phyloP scores from a whole-genome alignment of 1,140 invertebrate genomes.

The Trichonephila clavipes region DNA sequence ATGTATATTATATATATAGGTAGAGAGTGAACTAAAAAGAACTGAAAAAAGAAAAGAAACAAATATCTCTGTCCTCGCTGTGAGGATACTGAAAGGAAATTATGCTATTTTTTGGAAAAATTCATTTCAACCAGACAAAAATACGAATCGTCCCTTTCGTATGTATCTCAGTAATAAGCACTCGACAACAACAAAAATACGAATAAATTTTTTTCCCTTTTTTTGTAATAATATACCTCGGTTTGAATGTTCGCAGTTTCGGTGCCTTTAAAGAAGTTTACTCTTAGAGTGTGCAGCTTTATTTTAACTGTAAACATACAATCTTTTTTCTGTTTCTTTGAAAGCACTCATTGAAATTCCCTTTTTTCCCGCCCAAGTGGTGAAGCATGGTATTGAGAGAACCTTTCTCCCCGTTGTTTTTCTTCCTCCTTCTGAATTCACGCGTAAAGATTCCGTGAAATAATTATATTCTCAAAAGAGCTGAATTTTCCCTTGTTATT shows the following conservation, averaged over 20 bases:
- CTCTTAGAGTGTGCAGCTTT: neutral
- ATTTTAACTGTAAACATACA: constrained; percentile 19
- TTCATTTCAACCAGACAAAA: neutral
- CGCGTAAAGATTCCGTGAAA: constrained; percentile 14
- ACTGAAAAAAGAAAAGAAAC: too few relatives aligned
- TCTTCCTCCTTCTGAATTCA: neutral
- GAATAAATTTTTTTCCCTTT: neutral
- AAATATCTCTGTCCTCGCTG: too few relatives aligned
- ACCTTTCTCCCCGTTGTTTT: neutral
- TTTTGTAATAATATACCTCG: neutral
- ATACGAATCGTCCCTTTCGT: too few relatives aligned
- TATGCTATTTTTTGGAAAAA: neutral
- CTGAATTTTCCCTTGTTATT: neutral
- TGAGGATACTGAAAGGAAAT: too few relatives aligned
- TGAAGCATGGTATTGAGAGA: neutral
- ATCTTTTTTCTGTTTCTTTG: neutral
- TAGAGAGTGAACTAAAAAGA: too few relatives aligned
- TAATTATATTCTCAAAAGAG: neutral
- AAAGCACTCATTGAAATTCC: neutral
- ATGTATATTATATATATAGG: too few relatives aligned
- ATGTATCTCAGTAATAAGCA: too few relatives aligned
- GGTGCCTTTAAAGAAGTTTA: neutral
- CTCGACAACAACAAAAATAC: neutral
- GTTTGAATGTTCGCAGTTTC: neutral
- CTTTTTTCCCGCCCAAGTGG: neutral